Evolutionary conservation across 2,113 vertebrate species (phyloP).

Genomic region (Scartelaos histophorus): DNA sequence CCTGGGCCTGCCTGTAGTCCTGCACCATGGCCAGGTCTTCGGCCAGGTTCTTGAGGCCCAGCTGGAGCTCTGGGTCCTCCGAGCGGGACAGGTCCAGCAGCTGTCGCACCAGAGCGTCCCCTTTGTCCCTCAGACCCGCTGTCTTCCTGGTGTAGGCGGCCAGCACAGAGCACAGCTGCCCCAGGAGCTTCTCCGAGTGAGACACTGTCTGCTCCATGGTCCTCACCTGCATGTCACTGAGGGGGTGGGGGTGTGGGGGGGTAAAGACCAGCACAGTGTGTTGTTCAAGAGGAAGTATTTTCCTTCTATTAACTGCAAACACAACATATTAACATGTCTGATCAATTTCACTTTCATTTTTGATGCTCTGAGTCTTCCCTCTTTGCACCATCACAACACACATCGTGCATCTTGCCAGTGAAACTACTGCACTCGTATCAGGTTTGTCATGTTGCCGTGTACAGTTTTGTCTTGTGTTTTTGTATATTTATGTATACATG

Average conservation of each 20-base stretch:
- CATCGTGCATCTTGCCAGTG: too few relatives aligned
- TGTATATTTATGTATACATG: too few relatives aligned
- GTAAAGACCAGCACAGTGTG: background rate
- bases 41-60: conserved; percentile 70
- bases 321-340: too few relatives aligned
- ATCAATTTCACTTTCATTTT: too few relatives aligned
- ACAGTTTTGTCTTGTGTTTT: too few relatives aligned
- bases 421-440: too few relatives aligned
- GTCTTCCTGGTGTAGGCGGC: conserved; percentile 77
- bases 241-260: background rate
- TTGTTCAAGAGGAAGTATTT: too few relatives aligned
- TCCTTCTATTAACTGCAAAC: too few relatives aligned
- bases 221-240: conserved; percentile 64
- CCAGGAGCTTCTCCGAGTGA: conserved; percentile 71
- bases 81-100: conserved; percentile 67
- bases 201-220: conserved; percentile 68
- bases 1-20: conserved; percentile 84
- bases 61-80: conserved; percentile 60
- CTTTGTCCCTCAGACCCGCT: conserved; percentile 72
- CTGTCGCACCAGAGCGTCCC: conserved; percentile 73
- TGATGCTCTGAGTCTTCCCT: too few relatives aligned
- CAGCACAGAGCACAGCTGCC: conserved; percentile 72
- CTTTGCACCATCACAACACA: too few relatives aligned
- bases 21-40: conserved; percentile 82
- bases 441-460: too few relatives aligned